These are phyloP conservation scores for Gobionotothen gibberifrons DNA, from an alignment of 2,797 vertebrate genomes.

Conservation along the genomic window DNA sequence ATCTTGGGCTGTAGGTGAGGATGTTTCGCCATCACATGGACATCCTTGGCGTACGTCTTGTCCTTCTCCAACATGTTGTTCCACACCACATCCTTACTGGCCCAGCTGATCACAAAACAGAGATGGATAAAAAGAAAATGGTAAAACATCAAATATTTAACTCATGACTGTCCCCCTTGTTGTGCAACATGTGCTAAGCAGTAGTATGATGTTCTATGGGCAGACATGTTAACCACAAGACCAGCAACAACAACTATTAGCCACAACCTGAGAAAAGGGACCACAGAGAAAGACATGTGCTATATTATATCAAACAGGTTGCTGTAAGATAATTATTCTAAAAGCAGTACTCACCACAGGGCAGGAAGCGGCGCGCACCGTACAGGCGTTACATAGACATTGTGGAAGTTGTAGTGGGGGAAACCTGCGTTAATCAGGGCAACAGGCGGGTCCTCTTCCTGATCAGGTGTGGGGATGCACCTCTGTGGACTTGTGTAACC, in stretches of 20 bases:
- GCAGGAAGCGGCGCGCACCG: slow-evolving; percentile 89
- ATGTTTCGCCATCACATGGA: slow-evolving; percentile 90
- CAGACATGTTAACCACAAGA: not conserved
- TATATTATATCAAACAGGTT: rapidly evolving
- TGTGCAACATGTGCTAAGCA: not conserved
- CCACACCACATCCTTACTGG: slow-evolving; percentile 95
- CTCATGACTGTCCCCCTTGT: not conserved
- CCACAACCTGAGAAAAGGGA: not conserved
- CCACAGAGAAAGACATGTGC: not conserved
- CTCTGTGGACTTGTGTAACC: slow-evolving; percentile 83
- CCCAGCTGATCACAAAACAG: slow-evolving; percentile 87
- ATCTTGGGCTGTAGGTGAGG: slow-evolving; percentile 95
- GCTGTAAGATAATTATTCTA: not conserved
- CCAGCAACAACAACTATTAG: not conserved
- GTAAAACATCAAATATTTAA: not conserved
- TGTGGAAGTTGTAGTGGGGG: slow-evolving; percentile 76
- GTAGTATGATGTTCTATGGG: not conserved
- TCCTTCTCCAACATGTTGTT: slow-evolving; percentile 94
- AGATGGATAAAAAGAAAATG: not conserved
- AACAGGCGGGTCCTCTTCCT: slow-evolving; percentile 81
- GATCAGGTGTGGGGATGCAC: slow-evolving; percentile 89
- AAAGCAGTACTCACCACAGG: slow-evolving; percentile 82
- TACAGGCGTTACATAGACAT: slow-evolving; percentile 80
- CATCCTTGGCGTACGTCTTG: slow-evolving; percentile 86
- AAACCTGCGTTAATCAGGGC: slow-evolving; percentile 64